Conservation (phyloP, 2,888 invertebrate genomes). For the Cynaeus angustus region DNA sequence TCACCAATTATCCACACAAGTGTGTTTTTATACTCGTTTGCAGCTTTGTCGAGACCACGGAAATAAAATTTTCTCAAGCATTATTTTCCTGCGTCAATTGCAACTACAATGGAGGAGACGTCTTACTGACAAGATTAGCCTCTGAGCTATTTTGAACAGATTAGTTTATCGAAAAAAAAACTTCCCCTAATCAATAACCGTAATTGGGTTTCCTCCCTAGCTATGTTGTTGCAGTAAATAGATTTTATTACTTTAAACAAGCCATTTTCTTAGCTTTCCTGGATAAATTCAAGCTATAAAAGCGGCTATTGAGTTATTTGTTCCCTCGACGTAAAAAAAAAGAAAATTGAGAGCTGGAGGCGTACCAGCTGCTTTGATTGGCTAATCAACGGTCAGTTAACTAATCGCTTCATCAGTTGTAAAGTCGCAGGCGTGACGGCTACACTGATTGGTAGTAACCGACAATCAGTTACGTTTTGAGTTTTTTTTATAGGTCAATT, state of each 20-base stretch:
- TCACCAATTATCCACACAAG: too few species aligned
- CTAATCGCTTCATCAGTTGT: background rate
- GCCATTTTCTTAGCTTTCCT: too few species aligned
- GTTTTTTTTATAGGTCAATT: background rate
- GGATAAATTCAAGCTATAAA: too few species aligned
- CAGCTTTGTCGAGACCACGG: too few species aligned
- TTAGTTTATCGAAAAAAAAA: background rate
- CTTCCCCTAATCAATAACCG: background rate
- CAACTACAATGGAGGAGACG: too few species aligned
- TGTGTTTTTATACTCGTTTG: too few species aligned
- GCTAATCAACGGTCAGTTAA: background rate
- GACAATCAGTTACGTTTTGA: too few species aligned
- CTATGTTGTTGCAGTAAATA: too few species aligned
- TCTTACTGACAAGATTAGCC: too few species aligned
- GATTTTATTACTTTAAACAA: too few species aligned
- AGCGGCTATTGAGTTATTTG: background rate
- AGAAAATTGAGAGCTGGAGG: background rate
- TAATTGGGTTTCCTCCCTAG: background rate
- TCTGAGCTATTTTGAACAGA: background rate
- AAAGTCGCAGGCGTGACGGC: background rate
- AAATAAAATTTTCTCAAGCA: background rate
- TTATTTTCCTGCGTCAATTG: background rate
- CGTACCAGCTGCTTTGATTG: background rate
- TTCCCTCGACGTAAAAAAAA: background rate
- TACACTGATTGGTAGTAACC: too few species aligned